A percentile compares a stretch with the other conserved stretches of the same genome.
Evolutionary conservation across 2,113 vertebrate genomes (phyloP).

Genomic region (Colossoma macropomum): DNA sequence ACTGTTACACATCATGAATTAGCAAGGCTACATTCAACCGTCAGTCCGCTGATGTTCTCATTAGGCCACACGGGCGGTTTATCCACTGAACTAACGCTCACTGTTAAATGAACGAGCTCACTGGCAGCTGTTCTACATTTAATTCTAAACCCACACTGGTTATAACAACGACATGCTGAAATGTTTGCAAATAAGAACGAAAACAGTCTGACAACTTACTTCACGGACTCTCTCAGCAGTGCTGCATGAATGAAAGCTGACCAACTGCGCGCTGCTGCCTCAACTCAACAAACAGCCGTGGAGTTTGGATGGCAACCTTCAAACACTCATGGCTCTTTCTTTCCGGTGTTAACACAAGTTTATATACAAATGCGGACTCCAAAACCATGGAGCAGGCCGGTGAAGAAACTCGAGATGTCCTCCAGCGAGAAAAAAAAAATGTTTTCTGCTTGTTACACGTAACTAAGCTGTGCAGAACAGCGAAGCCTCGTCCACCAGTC

Average conservation of each 20-base stretch:
- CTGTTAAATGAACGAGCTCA: background rate
- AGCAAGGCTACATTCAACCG: background rate
- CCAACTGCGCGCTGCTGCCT: background rate
- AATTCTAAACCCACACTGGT: background rate
- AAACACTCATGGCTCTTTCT: background rate
- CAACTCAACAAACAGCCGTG: background rate
- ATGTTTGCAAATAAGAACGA: background rate
- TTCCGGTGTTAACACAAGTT: background rate
- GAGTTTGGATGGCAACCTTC: background rate
- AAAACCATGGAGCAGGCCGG: background rate
- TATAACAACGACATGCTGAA: background rate
- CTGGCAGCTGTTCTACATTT: background rate
- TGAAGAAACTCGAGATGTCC: background rate
- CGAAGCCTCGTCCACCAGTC: background rate
- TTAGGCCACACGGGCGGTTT: background rate
- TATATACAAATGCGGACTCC: background rate
- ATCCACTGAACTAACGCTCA: too few species aligned
- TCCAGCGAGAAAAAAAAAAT: conserved; percentile 1
- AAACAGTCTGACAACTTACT: background rate
- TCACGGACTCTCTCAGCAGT: background rate
- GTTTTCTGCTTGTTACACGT: background rate
- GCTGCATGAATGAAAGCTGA: background rate
- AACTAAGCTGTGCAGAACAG: background rate
- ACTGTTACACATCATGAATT: background rate
- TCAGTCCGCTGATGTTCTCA: background rate